Percentiles rank a stretch among this genome's conserved stretches.
phyloP scores from a whole-genome alignment of 2,113 vertebrate genomes.

The Leptobrachium ailaonicum region DNA sequence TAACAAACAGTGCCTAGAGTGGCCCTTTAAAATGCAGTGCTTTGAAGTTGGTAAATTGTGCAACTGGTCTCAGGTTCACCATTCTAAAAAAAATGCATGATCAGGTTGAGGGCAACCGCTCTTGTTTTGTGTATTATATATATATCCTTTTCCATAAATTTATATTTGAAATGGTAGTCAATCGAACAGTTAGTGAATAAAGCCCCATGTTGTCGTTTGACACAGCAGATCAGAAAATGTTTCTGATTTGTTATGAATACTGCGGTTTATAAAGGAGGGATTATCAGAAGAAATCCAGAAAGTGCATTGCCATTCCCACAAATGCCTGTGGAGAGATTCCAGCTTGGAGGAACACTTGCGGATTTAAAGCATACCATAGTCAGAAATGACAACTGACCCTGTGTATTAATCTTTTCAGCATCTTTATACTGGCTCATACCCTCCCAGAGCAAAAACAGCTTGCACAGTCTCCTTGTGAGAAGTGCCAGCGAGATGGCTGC shows the following conservation, averaged over 20 bases:
- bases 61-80: no score
- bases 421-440: conserved; percentile 34
- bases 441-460: conserved; percentile 35
- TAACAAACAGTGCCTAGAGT: no score
- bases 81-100: no score
- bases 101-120: no score
- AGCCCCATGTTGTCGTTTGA: no score
- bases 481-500: conserved; percentile 29
- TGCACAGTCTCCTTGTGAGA: conserved; percentile 28
- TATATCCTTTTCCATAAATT: no score
- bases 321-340: conserved; percentile 6
- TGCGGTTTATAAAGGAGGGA: conserved; percentile 21
- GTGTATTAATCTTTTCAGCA: conserved; percentile 36
- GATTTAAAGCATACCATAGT: conserved; percentile 28
- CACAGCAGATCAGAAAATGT: background rate
- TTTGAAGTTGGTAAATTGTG: no score
- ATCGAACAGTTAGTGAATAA: background rate
- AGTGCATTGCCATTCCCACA: conserved; percentile 14
- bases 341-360: conserved; percentile 14
- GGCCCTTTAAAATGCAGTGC: no score
- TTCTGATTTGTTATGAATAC: conserved; percentile 21
- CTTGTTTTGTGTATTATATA: no score
- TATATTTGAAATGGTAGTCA: background rate
- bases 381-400: conserved; percentile 25
- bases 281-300: background rate